Conservation (phyloP, 2,113 vertebrate genomes). For the Corythornis madagascariensis region DNA sequence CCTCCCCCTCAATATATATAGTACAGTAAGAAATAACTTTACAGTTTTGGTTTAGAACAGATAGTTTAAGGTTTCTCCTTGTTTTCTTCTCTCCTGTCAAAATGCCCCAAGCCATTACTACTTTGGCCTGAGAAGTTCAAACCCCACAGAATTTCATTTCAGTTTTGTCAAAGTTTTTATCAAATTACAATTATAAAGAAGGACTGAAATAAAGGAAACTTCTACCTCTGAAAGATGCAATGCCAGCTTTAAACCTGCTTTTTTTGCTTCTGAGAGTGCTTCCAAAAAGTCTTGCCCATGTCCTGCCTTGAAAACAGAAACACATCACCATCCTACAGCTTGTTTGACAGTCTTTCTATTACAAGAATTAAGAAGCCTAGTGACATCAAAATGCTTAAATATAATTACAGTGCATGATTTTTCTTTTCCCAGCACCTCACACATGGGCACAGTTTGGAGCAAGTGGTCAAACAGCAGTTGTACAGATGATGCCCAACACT, state of each 20-base stretch:
- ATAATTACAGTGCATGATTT: not conserved
- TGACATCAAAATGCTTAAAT: not conserved
- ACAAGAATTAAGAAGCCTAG: not conserved
- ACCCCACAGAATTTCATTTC: not conserved
- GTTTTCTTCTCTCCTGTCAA: not conserved
- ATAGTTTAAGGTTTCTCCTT: not conserved
- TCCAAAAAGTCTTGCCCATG: conserved; percentile 86
- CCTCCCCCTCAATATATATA: rapidly evolving
- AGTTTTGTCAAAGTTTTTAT: not conserved
- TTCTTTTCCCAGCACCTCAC: not conserved
- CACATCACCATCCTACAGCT: not conserved
- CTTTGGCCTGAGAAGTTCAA: conserved; percentile 8
- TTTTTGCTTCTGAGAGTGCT: conserved; percentile 86
- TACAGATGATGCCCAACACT: not conserved
- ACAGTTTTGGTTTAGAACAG: not conserved
- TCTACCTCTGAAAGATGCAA: conserved; percentile 94
- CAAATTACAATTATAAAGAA: not conserved
- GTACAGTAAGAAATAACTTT: not conserved
- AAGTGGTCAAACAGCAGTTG: not conserved
- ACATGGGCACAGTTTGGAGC: not conserved
- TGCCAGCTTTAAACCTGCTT: conserved; percentile 88
- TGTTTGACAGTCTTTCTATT: not conserved
- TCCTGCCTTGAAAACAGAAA: conserved; percentile 81
- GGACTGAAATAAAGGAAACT: not conserved
- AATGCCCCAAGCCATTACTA: not conserved